Conservation (phyloP, 2,888 invertebrate genomes). For the Eucera pruinosa region DNA sequence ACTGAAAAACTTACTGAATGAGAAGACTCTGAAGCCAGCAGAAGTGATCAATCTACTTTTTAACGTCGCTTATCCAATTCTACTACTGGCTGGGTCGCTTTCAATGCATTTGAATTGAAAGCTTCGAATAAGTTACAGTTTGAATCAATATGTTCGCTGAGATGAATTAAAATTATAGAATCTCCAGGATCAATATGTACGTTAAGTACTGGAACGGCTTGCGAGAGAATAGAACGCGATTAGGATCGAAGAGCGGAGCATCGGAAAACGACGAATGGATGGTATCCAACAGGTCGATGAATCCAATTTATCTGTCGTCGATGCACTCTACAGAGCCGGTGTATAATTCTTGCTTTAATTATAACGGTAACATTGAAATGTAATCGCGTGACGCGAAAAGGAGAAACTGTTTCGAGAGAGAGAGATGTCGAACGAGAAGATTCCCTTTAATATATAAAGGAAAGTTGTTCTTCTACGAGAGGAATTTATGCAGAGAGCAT, state of each 20-base stretch:
- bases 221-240: conserved; percentile 38
- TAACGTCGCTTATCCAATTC: background rate
- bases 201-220: conserved; percentile 38
- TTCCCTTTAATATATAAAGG: conserved; percentile 1
- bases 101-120: conserved; percentile 3
- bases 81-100: background rate
- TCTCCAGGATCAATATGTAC: conserved; percentile 30
- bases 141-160: background rate
- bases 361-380: background rate
- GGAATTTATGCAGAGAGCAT: background rate
- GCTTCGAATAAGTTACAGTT: conserved; percentile 1
- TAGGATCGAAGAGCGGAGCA: conserved; percentile 48
- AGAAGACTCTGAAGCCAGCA: background rate
- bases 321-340: background rate
- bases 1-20: background rate
- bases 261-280: conserved; percentile 47
- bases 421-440: background rate
- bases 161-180: conserved; percentile 34
- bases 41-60: conserved; percentile 5
- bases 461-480: background rate
- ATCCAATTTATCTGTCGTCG: conserved; percentile 10
- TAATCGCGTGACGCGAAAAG: background rate
- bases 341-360: background rate
- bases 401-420: background rate
- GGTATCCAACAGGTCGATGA: conserved; percentile 1